Conservation (phyloP, 2,113 vertebrate species). For the Aix galericulata region DNA sequence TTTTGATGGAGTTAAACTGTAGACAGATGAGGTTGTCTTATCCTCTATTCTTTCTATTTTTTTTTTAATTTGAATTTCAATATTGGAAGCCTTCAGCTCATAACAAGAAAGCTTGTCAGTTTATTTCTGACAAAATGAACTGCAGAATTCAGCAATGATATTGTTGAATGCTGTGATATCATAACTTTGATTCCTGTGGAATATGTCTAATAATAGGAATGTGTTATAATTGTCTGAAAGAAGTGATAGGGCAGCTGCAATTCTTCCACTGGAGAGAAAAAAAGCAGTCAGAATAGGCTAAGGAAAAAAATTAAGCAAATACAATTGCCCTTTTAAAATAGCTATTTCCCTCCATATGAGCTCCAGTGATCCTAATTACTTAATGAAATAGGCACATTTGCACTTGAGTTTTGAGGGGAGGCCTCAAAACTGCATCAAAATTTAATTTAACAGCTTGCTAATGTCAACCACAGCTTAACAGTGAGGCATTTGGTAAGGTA, state of each 20-base stretch:
- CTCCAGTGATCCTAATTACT: not conserved
- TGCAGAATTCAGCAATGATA: not conserved
- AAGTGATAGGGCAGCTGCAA: not conserved
- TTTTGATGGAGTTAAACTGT: not conserved
- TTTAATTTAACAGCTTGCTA: not conserved
- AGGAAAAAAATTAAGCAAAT: not conserved
- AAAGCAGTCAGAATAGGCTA: not conserved
- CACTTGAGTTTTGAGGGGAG: not conserved
- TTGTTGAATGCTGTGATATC: not conserved
- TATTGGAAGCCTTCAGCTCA: not conserved
- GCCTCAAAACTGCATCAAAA: not conserved
- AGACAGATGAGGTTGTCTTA: not conserved
- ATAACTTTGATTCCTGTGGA: not conserved
- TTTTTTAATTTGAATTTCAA: not conserved
- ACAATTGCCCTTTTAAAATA: not conserved
- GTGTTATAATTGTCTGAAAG: not conserved
- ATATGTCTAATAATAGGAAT: not conserved
- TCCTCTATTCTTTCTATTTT: not conserved
- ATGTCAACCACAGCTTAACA: not conserved
- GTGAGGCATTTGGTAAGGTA: not conserved
- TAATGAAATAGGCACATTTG: not conserved
- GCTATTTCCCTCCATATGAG: not conserved
- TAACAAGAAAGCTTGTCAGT: not conserved
- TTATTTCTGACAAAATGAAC: not conserved
- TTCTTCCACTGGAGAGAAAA: not conserved